Conservation (phyloP, 1,140 invertebrate genomes). For the Saccostrea echinata region DNA sequence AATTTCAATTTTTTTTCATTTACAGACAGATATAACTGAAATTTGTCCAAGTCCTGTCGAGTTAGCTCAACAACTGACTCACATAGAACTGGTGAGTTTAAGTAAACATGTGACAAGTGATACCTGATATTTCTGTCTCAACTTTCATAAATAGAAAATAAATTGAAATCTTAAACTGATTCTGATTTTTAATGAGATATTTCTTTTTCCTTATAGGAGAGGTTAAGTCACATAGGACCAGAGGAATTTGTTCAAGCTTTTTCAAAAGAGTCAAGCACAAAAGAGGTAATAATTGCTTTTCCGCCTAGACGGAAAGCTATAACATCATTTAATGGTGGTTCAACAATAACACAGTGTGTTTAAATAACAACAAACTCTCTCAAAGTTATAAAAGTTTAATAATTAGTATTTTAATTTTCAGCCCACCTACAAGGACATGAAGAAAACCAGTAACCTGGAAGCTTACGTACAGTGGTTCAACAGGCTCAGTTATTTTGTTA, state of each 20-base stretch:
- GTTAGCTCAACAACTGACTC: constrained; percentile 94
- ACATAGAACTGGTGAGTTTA: constrained; percentile 88
- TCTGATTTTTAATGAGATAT: neutral
- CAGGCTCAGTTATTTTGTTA: constrained; percentile 96
- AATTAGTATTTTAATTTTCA: constrained; percentile 44
- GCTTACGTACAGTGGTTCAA: constrained; percentile 99
- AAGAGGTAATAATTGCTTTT: constrained; percentile 63
- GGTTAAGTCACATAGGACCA: constrained; percentile 95
- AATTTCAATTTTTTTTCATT: constrained; percentile 42
- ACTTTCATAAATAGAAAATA: neutral
- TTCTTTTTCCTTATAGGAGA: constrained; percentile 82
- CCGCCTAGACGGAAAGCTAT: neutral
- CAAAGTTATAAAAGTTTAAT: neutral
- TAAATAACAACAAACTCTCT: neutral
- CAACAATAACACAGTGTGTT: neutral
- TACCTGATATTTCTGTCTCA: neutral
- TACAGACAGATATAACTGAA: constrained; percentile 86
- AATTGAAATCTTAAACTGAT: constrained; percentile 2
- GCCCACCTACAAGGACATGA: constrained; percentile 84
- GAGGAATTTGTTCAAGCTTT: constrained; percentile 98
- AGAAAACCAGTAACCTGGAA: constrained; percentile 95
- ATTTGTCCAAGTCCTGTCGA: constrained; percentile 90
- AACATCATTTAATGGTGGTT: neutral
- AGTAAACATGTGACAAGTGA: neutral
- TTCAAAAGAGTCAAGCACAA: constrained; percentile 86